phyloP scores from a whole-genome alignment of 2,888 invertebrate genomes.

The Dascillus cervinus region DNA sequence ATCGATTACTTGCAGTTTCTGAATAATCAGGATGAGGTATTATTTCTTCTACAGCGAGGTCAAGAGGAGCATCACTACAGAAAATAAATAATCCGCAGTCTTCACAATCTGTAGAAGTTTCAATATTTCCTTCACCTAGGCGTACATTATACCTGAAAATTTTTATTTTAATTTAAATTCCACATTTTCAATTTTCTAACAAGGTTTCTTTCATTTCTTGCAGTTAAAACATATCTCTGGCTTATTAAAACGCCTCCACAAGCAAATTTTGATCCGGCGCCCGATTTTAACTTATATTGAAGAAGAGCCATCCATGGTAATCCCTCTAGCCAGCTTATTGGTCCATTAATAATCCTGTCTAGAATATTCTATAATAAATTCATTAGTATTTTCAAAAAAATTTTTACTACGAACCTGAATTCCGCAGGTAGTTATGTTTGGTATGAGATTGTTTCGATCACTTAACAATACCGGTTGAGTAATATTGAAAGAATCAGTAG shows the following conservation, averaged over 20 bases:
- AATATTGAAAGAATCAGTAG: slow-evolving; percentile 2
- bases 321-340: slow-evolving; percentile 38
- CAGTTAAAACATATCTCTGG: slow-evolving; percentile 47
- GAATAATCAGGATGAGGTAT: slow-evolving; percentile 27
- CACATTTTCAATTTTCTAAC: no score
- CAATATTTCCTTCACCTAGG: slow-evolving; percentile 46
- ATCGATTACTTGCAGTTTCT: slow-evolving; percentile 18
- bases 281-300: slow-evolving; percentile 31
- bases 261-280: slow-evolving; percentile 22
- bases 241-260: slow-evolving; percentile 51
- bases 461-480: neutral
- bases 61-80: slow-evolving; percentile 26
- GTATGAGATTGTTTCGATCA: slow-evolving; percentile 15
- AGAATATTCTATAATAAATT: no score
- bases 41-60: slow-evolving; percentile 27
- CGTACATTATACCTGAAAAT: slow-evolving; percentile 29
- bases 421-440: slow-evolving; percentile 27
- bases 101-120: slow-evolving; percentile 40
- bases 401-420: slow-evolving; percentile 22
- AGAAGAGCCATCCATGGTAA: slow-evolving; percentile 45
- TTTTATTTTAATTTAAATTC: no score
- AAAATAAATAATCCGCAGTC: slow-evolving; percentile 18
- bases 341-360: slow-evolving; percentile 36
- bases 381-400: neutral
- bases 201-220: no score